Base-by-base conservation (phyloP, 2,888 invertebrate genomes). In the Allacma fusca region DNA sequence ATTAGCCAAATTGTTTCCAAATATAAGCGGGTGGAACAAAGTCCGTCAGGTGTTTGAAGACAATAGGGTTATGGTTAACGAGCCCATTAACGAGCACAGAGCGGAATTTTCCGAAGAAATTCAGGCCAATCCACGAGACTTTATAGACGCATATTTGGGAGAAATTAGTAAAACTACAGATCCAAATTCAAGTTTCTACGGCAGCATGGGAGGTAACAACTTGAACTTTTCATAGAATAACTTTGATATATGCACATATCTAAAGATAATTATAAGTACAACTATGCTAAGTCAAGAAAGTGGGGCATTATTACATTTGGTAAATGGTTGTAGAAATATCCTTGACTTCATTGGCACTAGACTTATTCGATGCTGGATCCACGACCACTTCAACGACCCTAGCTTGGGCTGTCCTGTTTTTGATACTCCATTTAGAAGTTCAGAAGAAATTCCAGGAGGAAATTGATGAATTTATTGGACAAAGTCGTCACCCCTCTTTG, bases 91-190 rank as follows among this genome's bases (percentile, higher is more conserved):
- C 7, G 73, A 74, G 21, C 64, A 74, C 26, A n/a, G 24, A 29
- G 13, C 16, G 5, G 28, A 23, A 7, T 74, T 64, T 65, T 24
- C 9, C 23, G 1, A 19, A 0, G 71, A 62, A 1, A 64, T 16
- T 16, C 0, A 24, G 9, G 70, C 24, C 16, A 21, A 21, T 23
- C 34, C 76, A 21, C 40, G 81, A 26, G 83, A 83, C 70, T 81
- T 75, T 57, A 80, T 83, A 16, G 81, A 83, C 69, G 62, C 72
- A 12, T 67, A 75, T 71, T 29, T 83, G 19, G 29, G 59, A 24
- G 79, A 83, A 78, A 81, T 83, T n/a, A 62, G 76, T 4, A 50
- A 69, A 9, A 80, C 81, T 0, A 70, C 43, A 1, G 80, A 83
- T 80, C 59, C 74, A 1, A 64, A 78, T 0, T 80, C 80, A 1